Conservation (phyloP, 2,113 vertebrate genomes). For the Sciurus niger region DNA sequence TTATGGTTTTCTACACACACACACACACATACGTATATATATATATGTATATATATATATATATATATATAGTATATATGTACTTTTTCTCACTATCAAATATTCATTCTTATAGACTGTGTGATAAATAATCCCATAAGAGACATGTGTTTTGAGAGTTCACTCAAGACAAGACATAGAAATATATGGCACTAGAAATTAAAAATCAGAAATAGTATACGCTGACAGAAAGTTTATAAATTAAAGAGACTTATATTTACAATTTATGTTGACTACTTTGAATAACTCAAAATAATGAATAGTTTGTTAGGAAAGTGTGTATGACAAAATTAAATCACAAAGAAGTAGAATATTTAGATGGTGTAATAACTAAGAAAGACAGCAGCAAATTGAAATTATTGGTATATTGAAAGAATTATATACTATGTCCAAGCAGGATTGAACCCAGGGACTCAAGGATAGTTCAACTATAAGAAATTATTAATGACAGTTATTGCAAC, state of each 20-base stretch:
- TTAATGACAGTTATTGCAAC: not conserved
- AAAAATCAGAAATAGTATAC: not conserved
- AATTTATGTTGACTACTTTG: not conserved
- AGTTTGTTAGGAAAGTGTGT: not conserved
- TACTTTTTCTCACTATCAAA: not conserved
- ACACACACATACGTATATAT: too few relatives aligned
- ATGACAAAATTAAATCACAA: not conserved
- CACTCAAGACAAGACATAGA: not conserved
- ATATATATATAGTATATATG: not conserved
- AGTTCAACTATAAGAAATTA: not conserved
- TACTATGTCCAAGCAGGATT: not conserved
- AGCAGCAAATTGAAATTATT: not conserved
- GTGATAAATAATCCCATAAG: not conserved
- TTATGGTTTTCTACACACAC: not conserved
- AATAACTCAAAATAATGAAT: not conserved
- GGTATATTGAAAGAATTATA: not conserved
- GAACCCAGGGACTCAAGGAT: not conserved
- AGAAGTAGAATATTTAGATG: not conserved
- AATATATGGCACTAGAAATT: not conserved
- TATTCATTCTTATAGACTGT: not conserved
- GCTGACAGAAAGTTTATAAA: not conserved
- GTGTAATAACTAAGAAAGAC: not conserved
- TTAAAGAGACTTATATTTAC: not conserved
- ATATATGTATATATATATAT: too few relatives aligned
- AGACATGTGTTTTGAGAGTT: not conserved